Percentiles rank a stretch among this genome's conserved stretches.
Conservation (phyloP, 2,797 vertebrate species). For the Chloroceryle amazona region DNA sequence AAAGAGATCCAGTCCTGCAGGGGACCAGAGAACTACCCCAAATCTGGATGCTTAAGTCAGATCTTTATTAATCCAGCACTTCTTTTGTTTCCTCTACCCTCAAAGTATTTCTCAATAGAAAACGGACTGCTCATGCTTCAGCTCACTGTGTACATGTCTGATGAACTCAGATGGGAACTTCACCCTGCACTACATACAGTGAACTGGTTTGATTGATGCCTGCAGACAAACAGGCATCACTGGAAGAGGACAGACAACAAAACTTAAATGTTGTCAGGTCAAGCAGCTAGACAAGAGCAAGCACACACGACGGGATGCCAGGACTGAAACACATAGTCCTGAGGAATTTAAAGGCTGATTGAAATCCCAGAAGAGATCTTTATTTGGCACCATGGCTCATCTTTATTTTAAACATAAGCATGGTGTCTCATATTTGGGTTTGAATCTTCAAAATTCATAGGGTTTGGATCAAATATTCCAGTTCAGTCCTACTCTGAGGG, state of each 20-base stretch:
- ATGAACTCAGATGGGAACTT: neutral
- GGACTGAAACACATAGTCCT: neutral
- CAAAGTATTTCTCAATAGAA: neutral
- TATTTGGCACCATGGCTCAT: neutral
- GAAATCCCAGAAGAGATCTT: neutral
- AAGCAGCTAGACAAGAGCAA: neutral
- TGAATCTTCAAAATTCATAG: neutral
- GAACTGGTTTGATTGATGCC: neutral
- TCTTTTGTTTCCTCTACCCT: neutral
- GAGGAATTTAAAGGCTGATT: conserved; percentile 7
- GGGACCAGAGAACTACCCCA: neutral
- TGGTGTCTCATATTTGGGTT: neutral
- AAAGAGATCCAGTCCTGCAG: neutral
- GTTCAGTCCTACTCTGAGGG: conserved; percentile 18
- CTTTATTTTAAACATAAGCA: neutral
- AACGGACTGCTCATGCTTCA: neutral
- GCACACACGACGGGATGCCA: neutral
- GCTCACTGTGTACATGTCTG: neutral
- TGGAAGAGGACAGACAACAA: neutral
- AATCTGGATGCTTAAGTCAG: neutral
- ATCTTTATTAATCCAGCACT: neutral
- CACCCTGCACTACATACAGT: neutral
- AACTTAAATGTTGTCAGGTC: neutral
- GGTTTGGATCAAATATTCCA: neutral
- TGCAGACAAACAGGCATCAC: neutral